These are phyloP conservation scores for Octopus bimaculoides DNA, from an alignment of 1,140 invertebrate genomes.

Conservation along the genomic window DNA sequence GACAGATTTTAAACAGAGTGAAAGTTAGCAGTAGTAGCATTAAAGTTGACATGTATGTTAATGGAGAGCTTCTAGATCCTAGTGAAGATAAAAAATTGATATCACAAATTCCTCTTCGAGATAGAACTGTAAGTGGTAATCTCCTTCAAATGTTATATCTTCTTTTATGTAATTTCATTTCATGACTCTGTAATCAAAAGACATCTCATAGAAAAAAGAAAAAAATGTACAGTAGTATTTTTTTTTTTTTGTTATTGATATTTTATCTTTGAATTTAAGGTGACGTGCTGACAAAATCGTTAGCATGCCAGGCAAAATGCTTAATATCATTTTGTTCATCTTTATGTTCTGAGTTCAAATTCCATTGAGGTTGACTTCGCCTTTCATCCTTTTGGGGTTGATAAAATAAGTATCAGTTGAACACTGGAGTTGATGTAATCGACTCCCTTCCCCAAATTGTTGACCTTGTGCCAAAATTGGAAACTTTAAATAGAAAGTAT, in stretches of 20 bases:
- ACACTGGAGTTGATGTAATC: too few relatives aligned
- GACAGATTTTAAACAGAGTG: slow-evolving; percentile 68
- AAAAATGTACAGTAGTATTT: background rate
- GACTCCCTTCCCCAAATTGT: too few relatives aligned
- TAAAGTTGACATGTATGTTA: slow-evolving; percentile 87
- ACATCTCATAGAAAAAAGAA: background rate
- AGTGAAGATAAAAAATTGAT: slow-evolving; percentile 85
- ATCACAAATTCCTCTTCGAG: slow-evolving; percentile 80
- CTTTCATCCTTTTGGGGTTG: too few relatives aligned
- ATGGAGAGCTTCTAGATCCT: slow-evolving; percentile 83
- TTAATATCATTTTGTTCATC: too few relatives aligned
- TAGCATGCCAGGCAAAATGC: too few relatives aligned
- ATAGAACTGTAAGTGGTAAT: slow-evolving; percentile 75
- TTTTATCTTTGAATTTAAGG: background rate
- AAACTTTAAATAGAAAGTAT: too few relatives aligned
- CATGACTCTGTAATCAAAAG: background rate
- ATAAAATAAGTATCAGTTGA: too few relatives aligned
- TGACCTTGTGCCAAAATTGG: too few relatives aligned
- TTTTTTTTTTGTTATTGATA: background rate
- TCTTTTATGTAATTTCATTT: background rate
- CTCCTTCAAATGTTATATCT: background rate
- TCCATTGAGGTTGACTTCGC: too few relatives aligned
- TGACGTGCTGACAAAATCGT: too few relatives aligned
- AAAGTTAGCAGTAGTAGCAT: slow-evolving; percentile 59
- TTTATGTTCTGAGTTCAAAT: too few relatives aligned